phyloP scores from a whole-genome alignment of 2,113 vertebrate genomes.

The Austrofundulus limnaeus region DNA sequence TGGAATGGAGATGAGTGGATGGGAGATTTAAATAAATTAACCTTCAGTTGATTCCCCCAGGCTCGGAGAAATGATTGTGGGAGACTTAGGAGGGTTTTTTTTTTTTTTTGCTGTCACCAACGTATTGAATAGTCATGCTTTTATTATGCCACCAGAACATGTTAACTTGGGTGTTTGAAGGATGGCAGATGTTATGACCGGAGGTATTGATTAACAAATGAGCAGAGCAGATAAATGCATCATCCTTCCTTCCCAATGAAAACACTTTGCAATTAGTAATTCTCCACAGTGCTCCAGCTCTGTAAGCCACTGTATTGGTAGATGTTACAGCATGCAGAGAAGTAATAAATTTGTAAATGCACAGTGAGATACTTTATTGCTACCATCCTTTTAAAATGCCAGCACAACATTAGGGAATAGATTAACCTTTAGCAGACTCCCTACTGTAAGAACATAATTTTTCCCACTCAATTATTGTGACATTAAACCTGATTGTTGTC shows the following conservation, averaged over 20 bases:
- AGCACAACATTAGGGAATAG: constrained; percentile 70
- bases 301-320: constrained; percentile 10
- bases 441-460: constrained; percentile 39
- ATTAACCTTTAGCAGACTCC: constrained; percentile 72
- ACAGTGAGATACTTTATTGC: constrained; percentile 21
- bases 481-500: constrained; percentile 62
- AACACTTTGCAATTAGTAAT: constrained; percentile 1
- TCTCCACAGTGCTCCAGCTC: constrained; percentile 5
- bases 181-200: background rate
- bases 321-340: constrained; percentile 21
- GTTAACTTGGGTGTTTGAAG: constrained; percentile 10
- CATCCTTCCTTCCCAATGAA: background rate
- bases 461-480: constrained; percentile 37
- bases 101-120: constrained; percentile 45
- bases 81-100: constrained; percentile 57
- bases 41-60: constrained; percentile 72
- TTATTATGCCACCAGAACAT: constrained; percentile 39
- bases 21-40: constrained; percentile 83
- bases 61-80: constrained; percentile 57
- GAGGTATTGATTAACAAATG: constrained; percentile 2
- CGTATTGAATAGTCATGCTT: constrained; percentile 71
- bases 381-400: constrained; percentile 68
- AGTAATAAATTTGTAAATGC: constrained; percentile 24
- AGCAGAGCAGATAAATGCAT: constrained; percentile 15
- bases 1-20: constrained; percentile 77